phyloP scores from a whole-genome alignment of 2,797 vertebrate species.

The Pyrocephalus nanus region DNA sequence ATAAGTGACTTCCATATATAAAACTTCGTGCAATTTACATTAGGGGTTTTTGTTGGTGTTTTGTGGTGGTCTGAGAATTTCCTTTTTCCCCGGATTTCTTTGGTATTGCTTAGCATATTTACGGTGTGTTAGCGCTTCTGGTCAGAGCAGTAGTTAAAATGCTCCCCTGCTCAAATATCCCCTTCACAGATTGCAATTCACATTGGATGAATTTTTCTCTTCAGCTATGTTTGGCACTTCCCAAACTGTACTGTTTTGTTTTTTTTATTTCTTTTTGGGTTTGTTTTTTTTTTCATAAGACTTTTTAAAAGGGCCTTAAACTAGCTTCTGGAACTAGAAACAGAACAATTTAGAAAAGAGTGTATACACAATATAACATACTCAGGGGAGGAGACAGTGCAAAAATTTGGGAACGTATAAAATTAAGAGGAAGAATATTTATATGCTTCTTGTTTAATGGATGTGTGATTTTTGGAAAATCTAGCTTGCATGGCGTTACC shows the following conservation, averaged over 20 bases:
- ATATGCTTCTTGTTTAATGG: background rate
- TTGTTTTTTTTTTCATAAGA: too few relatives aligned
- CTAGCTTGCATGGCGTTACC: background rate
- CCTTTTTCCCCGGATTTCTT: slow-evolving; percentile 9
- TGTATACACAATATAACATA: background rate
- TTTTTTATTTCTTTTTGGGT: too few relatives aligned
- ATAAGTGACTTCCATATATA: background rate
- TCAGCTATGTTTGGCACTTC: background rate
- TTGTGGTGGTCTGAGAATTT: slow-evolving; percentile 10
- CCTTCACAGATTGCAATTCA: background rate
- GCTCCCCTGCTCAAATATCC: background rate
- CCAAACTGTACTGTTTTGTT: background rate
- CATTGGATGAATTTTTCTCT: background rate
- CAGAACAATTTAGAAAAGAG: background rate
- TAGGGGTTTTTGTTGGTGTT: background rate
- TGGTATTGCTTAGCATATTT: background rate
- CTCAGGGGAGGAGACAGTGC: background rate
- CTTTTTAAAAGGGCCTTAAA: background rate
- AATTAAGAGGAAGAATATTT: background rate
- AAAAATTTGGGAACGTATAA: background rate
- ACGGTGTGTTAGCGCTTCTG: background rate
- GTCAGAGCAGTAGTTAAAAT: background rate
- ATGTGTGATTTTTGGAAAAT: background rate
- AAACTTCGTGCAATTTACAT: background rate
- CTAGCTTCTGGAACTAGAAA: background rate